Evolutionary conservation across 2,113 vertebrate species (phyloP), one percentile per base, ranked within the genome.

Genomic region (Albula goreensis): DNA sequence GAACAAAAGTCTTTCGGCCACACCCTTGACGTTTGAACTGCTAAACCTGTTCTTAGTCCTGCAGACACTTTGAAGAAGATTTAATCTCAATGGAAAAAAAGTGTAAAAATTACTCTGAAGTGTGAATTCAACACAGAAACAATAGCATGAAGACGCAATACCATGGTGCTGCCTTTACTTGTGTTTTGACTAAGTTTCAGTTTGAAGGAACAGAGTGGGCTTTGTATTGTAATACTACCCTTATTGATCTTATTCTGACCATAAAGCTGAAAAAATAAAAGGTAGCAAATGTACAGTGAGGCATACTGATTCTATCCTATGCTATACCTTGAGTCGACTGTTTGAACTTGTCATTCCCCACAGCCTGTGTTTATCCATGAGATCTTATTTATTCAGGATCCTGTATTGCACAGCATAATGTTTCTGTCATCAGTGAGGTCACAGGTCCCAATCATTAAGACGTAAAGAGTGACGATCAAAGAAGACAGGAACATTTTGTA

Each of bases 361-460:
- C 70, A 10, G 22, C 52, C 51, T 63, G 41, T 74, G 50, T 80
- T 81, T 81, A 48, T 80, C 50, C 81, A 48, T 63, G 31, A 31
- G 10, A n/a, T n/a, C n/a, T 22, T 31, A 15, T 85, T 85, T 66
- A 50, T n/a, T 74, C 52, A 85, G 2, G 19, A 77, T 85, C 31
- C 49, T 66, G 85, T 63, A 56, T 25, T 79, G 50, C 31, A 79
- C 50, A 17, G 78, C 60, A 78, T 63, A 57, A 66, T 81, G 17
- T 52, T 50, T 63, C 2, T 48, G 0, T 82, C 81, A 84, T 86
- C 91, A 81, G 51, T 0, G 83, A 83, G 92, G 70, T 74, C 82
- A 83, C 50, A 57, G 31, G 66, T 66, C 70, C 88, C 84, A 88
- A 92, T 91, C 92, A 93, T 89, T 83, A 89, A 90, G 91, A 90